Evolutionary conservation across 2,113 vertebrate species (phyloP), one percentile per base, ranked within the genome.

Genomic region (Misgurnus mizolepis): DNA sequence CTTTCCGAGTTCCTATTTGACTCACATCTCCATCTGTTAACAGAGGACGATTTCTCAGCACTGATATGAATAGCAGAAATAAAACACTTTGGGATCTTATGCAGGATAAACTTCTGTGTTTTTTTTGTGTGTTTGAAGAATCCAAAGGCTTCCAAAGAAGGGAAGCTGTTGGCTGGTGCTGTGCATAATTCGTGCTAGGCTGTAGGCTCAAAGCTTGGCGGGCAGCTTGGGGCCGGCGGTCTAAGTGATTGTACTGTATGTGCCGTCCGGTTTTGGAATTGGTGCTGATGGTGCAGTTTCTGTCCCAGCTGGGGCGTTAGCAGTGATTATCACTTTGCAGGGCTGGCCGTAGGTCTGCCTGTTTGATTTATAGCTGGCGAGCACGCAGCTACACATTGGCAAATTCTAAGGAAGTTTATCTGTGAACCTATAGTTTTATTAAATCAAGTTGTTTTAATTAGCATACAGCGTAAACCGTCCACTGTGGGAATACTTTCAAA

Each of bases 1-100:
- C 53, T 79, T 83, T 69, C 49, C 68, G 64, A 53, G 84, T 67
- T 78, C 76, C 61, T 18, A 73, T 79, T 86, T 81, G 73, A 83
- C 84, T 70, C 70, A 80, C 55, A 76, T 84, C 66, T 78, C 17
- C 83, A 22, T 75, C 67, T 55, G 75, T 86, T 68, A 12, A 11
- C n/a, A 58, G 39, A 60, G 15, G 76, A 76, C 49, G 70, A 74
- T 86, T 88, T 74, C 27, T 45, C 27, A 66, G 47, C 53, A 66
- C 67, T 82, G 65, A 74, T 80, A 74, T 80, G 56, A 75, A 82
- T 64, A 55, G 17, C 41, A 74, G 66, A 22, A 27, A 69, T 69
- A 50, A 50, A 43, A 41, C 39, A 58, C n/a, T 60, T 71, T 40
- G 68, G 47, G 1, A 41, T 58, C 6, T 14, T 2, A 22, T 5